phyloP scores from a whole-genome alignment of 2,888 invertebrate species.

The Tinea semifulvella region DNA sequence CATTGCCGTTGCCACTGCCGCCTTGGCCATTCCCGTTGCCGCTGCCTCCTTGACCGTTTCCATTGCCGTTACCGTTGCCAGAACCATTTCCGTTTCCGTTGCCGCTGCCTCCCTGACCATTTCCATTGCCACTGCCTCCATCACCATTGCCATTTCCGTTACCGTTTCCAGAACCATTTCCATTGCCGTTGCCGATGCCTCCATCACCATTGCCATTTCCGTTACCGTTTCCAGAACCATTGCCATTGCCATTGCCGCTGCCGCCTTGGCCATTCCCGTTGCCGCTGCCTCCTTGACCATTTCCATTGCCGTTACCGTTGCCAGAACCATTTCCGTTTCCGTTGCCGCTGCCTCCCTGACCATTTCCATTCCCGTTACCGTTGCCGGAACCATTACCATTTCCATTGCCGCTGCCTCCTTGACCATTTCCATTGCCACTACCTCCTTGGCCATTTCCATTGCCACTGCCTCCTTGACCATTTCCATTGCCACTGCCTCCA shows the following conservation, averaged over 20 bases:
- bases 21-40: constrained; percentile 30
- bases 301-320: constrained; percentile 14
- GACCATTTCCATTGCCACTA: background rate
- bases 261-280: constrained; percentile 14
- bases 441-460: background rate
- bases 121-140: constrained; percentile 4
- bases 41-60: constrained; percentile 12
- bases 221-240: constrained; percentile 14
- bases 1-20: background rate
- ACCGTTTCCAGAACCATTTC: background rate
- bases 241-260: constrained; percentile 15
- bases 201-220: constrained; percentile 16
- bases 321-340: constrained; percentile 14
- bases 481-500: constrained; percentile 15
- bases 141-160: background rate
- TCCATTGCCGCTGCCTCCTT: background rate
- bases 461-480: constrained; percentile 10
- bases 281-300: constrained; percentile 13
- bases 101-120: background rate
- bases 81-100: background rate
- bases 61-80: background rate
- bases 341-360: background rate
- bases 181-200: constrained; percentile 12
- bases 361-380: background rate
- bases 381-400: background rate